Percentiles rank a stretch among this genome's conserved stretches.
Evolutionary conservation across 2,113 vertebrate species (phyloP).

Genomic region (Tamias sibiricus): DNA sequence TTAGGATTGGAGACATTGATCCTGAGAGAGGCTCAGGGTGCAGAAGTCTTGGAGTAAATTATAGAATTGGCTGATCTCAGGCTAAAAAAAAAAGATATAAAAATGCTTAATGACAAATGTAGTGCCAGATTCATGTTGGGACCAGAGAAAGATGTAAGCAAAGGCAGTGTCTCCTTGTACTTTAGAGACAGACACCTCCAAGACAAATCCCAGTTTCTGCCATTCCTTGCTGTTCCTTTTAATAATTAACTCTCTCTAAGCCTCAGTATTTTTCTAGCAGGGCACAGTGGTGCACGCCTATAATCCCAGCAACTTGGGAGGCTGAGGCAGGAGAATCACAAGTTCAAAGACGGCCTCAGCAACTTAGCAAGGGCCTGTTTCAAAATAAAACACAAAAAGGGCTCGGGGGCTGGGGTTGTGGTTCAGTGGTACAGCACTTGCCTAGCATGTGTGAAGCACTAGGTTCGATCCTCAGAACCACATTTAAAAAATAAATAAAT

Average conservation of each 20-base stretch:
- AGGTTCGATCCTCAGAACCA: too few species aligned
- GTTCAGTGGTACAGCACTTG: too few species aligned
- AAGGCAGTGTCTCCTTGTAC: neutral
- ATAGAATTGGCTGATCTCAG: neutral
- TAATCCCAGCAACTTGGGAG: too few species aligned
- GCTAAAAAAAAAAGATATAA: neutral
- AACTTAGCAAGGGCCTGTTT: too few species aligned
- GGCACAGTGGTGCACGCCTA: too few species aligned
- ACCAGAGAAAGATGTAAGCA: neutral
- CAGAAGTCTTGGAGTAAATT: conserved; percentile 4
- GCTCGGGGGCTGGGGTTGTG: too few species aligned
- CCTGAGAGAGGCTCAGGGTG: neutral
- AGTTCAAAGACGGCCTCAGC: too few species aligned
- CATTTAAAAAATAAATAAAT: too few species aligned
- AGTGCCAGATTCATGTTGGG: neutral
- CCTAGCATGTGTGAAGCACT: too few species aligned
- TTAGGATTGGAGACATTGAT: neutral
- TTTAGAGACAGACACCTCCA: neutral
- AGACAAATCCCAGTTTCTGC: neutral
- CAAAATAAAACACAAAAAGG: too few species aligned
- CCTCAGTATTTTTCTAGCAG: neutral
- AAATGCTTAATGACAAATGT: neutral
- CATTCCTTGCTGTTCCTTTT: neutral
- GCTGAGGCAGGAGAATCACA: too few species aligned
- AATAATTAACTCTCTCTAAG: neutral